phyloP scores from a whole-genome alignment of 2,888 invertebrate species.

The Agriotes lineatus region DNA sequence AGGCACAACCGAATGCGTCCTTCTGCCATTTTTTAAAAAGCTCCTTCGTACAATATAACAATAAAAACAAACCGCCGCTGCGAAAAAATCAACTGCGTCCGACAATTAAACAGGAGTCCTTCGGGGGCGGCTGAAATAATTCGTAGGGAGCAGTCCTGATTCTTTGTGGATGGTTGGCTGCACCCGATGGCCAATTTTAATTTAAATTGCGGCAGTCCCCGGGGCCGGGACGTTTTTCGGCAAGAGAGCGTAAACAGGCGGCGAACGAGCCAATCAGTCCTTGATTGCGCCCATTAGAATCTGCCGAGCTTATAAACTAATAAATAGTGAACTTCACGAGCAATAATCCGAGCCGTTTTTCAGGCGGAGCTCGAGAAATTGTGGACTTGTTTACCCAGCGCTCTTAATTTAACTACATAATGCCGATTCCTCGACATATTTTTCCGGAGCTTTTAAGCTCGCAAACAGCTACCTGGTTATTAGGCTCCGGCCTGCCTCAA shows the following conservation, averaged over 20 bases:
- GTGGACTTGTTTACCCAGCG: not conserved
- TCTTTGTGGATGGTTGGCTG: constrained; percentile 19
- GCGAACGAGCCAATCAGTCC: constrained; percentile 7
- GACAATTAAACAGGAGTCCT: too few species aligned
- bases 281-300: constrained; percentile 12
- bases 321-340: not conserved
- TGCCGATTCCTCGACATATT: not conserved
- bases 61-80: too few species aligned
- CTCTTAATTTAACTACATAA: not conserved
- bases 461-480: too few species aligned
- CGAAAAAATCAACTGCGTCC: too few species aligned
- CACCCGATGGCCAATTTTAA: constrained; percentile 29
- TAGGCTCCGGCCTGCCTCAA: too few species aligned
- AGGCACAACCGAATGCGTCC: too few species aligned
- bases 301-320: constrained; percentile 4
- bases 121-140: too few species aligned
- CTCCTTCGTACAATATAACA: too few species aligned
- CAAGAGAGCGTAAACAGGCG: constrained; percentile 17
- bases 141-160: too few species aligned
- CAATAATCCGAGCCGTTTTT: constrained; percentile 3
- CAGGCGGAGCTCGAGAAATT: constrained; percentile 2
- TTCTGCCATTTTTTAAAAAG: too few species aligned
- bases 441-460: not conserved
- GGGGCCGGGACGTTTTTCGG: not conserved
- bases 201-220: constrained; percentile 18